Evolutionary conservation across 2,113 vertebrate species (phyloP).

Genomic region (Platysternon megacephalum): DNA sequence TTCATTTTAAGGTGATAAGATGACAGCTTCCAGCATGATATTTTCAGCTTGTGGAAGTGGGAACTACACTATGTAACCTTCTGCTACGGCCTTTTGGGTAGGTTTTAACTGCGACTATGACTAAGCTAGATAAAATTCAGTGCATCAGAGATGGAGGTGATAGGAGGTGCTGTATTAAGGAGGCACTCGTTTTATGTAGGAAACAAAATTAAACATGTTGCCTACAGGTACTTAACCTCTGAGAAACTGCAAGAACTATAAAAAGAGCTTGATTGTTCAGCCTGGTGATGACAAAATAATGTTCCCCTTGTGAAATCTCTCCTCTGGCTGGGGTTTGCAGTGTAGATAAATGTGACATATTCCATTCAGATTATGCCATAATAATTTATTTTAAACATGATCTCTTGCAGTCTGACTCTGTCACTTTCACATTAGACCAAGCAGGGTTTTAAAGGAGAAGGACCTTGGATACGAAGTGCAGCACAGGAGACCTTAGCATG

Average conservation of each 20-base stretch:
- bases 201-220: neutral
- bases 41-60: neutral
- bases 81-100: neutral
- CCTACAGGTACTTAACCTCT: neutral
- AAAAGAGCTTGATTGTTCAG: neutral
- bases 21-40: neutral
- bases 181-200: neutral
- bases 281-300: neutral
- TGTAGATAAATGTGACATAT: neutral
- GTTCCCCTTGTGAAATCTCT: neutral
- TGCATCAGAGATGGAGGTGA: fast-evolving
- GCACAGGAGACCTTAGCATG: neutral
- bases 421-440: neutral
- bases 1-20: neutral
- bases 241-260: neutral
- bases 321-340: neutral
- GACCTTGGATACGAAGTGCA: neutral
- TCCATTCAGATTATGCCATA: neutral
- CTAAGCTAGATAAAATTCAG: neutral
- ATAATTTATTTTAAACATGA: neutral
- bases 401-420: neutral
- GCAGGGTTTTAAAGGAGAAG: neutral
- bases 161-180: neutral
- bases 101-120: neutral
- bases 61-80: neutral